Conservation (phyloP, 2,888 invertebrate species). For the Teleiodes luculella region DNA sequence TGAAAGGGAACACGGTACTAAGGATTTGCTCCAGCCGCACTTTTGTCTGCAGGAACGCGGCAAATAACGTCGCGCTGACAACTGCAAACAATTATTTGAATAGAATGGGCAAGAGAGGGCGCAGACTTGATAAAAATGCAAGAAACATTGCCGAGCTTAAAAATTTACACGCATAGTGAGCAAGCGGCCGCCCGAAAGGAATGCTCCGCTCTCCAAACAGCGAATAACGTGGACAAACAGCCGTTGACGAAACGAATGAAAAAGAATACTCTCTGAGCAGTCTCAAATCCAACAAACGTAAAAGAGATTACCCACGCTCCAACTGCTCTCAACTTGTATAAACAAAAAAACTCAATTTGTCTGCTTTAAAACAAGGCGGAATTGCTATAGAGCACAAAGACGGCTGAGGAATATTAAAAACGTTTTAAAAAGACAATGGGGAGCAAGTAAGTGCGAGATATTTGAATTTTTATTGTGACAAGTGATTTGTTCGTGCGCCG, state of each 20-base stretch:
- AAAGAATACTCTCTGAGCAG: constrained; percentile 52
- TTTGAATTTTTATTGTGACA: constrained; percentile 67
- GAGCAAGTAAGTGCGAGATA: constrained; percentile 51
- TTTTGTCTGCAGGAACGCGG: constrained; percentile 3
- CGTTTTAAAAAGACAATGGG: constrained; percentile 64
- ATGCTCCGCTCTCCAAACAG: constrained; percentile 32
- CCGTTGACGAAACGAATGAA: constrained; percentile 65
- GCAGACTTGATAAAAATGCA: constrained; percentile 32
- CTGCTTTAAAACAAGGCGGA: constrained; percentile 66
- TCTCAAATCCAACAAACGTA: constrained; percentile 72
- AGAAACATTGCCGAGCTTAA: constrained; percentile 55
- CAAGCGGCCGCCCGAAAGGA: constrained; percentile 55
- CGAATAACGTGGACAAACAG: constrained; percentile 59
- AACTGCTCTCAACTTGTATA: constrained; percentile 73
- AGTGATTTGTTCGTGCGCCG: constrained; percentile 32
- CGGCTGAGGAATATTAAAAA: constrained; percentile 73
- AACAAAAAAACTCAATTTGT: constrained; percentile 72
- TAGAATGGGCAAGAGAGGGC: constrained; percentile 42
- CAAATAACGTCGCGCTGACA: constrained; percentile 31
- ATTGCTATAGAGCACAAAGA: constrained; percentile 69
- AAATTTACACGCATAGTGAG: constrained; percentile 68
- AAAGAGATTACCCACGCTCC: constrained; percentile 75
- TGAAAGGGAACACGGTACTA: too few species aligned
- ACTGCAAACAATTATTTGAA: constrained; percentile 46
- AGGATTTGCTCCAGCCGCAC: background rate